Percentiles rank a stretch among this genome's conserved stretches.
Conservation (phyloP, 2,113 vertebrate genomes). For the Chionomys nivalis region DNA sequence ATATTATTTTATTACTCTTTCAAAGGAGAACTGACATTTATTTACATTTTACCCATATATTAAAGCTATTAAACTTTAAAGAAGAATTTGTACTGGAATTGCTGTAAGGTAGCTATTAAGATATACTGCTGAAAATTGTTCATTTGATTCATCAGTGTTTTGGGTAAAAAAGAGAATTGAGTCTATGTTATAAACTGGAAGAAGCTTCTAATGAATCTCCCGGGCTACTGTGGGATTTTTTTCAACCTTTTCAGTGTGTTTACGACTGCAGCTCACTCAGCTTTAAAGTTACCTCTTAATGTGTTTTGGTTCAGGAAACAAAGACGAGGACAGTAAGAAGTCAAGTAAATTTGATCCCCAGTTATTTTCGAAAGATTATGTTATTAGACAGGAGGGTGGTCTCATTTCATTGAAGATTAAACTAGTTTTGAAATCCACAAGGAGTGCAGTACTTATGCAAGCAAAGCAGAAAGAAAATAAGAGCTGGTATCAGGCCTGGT, state of each 20-base stretch:
- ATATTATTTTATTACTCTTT: background rate
- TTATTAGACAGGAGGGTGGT: background rate
- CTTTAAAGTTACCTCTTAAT: background rate
- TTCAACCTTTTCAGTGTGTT: background rate
- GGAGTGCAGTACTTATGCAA: background rate
- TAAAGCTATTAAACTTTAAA: background rate
- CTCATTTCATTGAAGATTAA: background rate
- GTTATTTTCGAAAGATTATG: background rate
- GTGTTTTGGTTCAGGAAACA: background rate
- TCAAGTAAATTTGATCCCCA: background rate
- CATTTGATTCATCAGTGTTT: background rate
- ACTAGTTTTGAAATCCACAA: background rate
- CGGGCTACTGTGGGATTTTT: background rate
- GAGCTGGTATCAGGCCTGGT: background rate
- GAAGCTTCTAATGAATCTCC: background rate
- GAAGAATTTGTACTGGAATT: background rate
- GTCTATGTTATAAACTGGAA: background rate
- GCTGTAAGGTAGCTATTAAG: background rate
- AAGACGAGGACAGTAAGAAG: background rate
- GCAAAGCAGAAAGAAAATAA: background rate
- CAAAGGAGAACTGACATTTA: background rate
- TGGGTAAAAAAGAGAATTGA: background rate
- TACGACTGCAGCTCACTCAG: background rate
- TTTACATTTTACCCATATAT: background rate
- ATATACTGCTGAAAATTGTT: background rate